A percentile compares a stretch with the other conserved stretches of the same genome.
These are phyloP conservation scores for Meloe dianella DNA, from an alignment of 2,888 invertebrate species.

Conservation along the genomic window DNA sequence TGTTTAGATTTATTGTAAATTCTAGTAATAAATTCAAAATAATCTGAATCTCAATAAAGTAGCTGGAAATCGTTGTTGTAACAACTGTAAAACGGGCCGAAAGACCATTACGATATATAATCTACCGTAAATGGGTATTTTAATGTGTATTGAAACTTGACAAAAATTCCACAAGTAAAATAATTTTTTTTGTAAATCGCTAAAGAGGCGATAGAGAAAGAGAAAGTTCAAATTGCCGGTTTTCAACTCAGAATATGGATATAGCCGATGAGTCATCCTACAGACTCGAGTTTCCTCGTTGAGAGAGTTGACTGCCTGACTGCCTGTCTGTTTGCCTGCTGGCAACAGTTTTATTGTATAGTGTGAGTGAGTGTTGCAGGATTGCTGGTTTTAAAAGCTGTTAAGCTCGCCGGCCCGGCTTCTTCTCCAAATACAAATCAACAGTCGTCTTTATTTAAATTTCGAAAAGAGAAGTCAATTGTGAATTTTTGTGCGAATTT, in stretches of 20 bases:
- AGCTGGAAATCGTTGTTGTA: not conserved
- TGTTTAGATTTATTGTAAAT: too few species aligned
- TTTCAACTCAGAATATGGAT: constrained; percentile 5
- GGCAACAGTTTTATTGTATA: constrained; percentile 4
- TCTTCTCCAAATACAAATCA: not conserved
- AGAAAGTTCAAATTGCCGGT: constrained; percentile 8
- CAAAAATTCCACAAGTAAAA: not conserved
- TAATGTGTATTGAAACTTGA: not conserved
- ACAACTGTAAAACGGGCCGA: not conserved
- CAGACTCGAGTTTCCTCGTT: constrained; percentile 11
- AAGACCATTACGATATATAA: not conserved
- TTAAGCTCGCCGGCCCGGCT: not conserved
- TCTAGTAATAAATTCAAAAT: not conserved
- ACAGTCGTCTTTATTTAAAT: not conserved
- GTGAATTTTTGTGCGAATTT: not conserved
- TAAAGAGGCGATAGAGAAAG: not conserved
- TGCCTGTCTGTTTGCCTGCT: constrained; percentile 1
- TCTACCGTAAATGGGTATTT: not conserved
- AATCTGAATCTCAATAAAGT: not conserved
- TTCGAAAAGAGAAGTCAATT: not conserved
- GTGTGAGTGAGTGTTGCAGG: constrained; percentile 1
- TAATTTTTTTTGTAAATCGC: not conserved
- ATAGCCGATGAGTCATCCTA: constrained; percentile 7
- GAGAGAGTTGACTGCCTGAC: not conserved
- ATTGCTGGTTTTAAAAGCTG: not conserved